phyloP scores from a whole-genome alignment of 2,888 invertebrate genomes.

The Tenthredo livida region DNA sequence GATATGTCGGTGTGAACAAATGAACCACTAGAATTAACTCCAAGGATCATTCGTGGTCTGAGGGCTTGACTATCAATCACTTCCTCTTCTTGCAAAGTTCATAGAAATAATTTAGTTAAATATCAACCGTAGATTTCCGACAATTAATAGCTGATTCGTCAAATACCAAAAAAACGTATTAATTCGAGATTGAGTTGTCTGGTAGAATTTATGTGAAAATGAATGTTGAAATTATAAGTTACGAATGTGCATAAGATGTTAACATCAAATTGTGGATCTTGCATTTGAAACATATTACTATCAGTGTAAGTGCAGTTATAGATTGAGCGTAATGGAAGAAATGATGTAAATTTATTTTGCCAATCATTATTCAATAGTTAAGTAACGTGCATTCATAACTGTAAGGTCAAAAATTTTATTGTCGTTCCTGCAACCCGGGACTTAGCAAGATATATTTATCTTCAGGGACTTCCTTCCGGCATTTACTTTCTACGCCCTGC shows the following conservation, averaged over 20 bases:
- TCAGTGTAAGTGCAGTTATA: neutral
- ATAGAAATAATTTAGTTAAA: neutral
- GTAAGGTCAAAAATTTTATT: constrained; percentile 6
- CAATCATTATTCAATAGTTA: neutral
- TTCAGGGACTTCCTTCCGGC: constrained; percentile 49
- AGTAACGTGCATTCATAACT: neutral
- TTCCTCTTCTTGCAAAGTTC: constrained; percentile 16
- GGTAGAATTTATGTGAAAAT: no score
- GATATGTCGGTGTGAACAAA: constrained; percentile 1
- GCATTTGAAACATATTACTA: neutral
- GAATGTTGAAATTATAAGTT: neutral
- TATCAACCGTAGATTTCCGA: neutral
- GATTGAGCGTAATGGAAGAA: neutral
- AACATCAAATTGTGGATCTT: neutral
- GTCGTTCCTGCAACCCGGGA: neutral
- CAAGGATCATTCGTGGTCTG: constrained; percentile 40
- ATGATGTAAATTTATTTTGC: neutral
- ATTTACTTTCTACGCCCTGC: constrained; percentile 14
- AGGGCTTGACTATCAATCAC: neutral
- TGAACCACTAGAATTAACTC: neutral
- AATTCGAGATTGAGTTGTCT: neutral
- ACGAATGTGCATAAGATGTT: neutral
- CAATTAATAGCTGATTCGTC: neutral
- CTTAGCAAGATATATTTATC: constrained; percentile 43
- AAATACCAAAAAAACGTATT: neutral